Conservation (phyloP, 2,797 vertebrate species). For the Lagodon rhomboides region DNA sequence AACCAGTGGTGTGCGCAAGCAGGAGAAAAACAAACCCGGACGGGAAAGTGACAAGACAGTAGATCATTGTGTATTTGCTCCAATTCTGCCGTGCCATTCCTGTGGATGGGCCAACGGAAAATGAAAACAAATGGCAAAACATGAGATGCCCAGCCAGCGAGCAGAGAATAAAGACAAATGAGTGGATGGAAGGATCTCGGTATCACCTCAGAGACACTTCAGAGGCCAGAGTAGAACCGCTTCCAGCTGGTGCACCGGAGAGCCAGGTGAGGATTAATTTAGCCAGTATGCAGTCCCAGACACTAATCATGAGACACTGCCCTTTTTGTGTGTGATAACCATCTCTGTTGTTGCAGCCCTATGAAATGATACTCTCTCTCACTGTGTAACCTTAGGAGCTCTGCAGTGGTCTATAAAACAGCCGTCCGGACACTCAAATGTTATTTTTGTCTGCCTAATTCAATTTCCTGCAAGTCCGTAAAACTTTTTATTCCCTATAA, state of each 20-base stretch:
- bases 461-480: not conserved
- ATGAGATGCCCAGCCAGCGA: slow-evolving; percentile 8
- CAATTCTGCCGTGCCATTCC: slow-evolving; percentile 31
- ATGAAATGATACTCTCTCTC: not conserved
- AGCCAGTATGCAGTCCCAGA: slow-evolving; percentile 14
- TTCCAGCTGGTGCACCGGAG: slow-evolving; percentile 20
- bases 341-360: slow-evolving; percentile 1
- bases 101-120: slow-evolving; percentile 32
- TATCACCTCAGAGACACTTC: slow-evolving; percentile 34
- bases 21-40: slow-evolving; percentile 26
- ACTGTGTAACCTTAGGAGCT: not conserved
- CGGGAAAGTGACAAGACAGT: slow-evolving; percentile 22
- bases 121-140: slow-evolving; percentile 33
- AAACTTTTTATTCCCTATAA: not conserved
- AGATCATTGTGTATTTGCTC: slow-evolving; percentile 25
- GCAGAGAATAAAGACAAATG: slow-evolving; percentile 31
- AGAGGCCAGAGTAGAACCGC: slow-evolving; percentile 22
- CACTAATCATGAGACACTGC: slow-evolving; percentile 24
- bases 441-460: not conserved
- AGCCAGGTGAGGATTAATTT: slow-evolving; percentile 18
- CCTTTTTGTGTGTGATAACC: slow-evolving; percentile 15
- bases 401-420: slow-evolving; percentile 2
- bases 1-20: not conserved
- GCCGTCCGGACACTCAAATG: not conserved
- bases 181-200: slow-evolving; percentile 1